phyloP scores from a whole-genome alignment of 2,888 invertebrate genomes.

The Drosophila anomelani region DNA sequence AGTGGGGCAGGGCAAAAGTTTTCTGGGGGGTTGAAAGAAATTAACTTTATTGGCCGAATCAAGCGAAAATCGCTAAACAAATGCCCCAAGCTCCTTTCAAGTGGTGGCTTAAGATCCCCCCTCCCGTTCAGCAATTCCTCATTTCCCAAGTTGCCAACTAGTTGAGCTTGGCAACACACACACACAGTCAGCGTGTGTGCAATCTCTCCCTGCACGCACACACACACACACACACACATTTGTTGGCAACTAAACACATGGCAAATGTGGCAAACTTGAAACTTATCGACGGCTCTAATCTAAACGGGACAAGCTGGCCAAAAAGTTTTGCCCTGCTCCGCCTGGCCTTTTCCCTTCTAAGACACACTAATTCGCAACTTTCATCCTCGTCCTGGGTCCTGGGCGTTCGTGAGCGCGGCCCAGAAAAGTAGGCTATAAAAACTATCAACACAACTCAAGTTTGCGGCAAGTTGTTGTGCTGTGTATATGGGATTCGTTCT shows the following conservation, averaged over 20 bases:
- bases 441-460: conserved; percentile 72
- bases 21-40: conserved; percentile 51
- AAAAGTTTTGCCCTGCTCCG: conserved; percentile 32
- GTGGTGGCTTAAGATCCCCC: conserved; percentile 43
- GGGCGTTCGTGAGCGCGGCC: conserved; percentile 35
- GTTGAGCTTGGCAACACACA: conserved; percentile 53
- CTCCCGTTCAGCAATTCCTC: conserved; percentile 1
- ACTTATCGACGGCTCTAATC: conserved; percentile 75
- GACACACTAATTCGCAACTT: conserved; percentile 69
- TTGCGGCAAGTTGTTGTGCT: conserved; percentile 55
- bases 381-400: neutral
- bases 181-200: conserved; percentile 14
- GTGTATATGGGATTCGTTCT: conserved; percentile 52
- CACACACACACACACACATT: conserved; percentile 14
- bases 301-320: conserved; percentile 66
- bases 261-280: conserved; percentile 61
- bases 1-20: conserved; percentile 44
- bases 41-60: conserved; percentile 77
- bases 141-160: conserved; percentile 65
- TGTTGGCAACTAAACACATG: conserved; percentile 70
- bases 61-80: conserved; percentile 77
- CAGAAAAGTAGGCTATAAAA: conserved; percentile 74
- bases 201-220: conserved; percentile 32
- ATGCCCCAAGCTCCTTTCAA: conserved; percentile 72
- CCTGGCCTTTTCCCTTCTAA: conserved; percentile 38